These are phyloP conservation scores for Procavia capensis DNA, from an alignment of 2,113 vertebrate species.

Conservation along the genomic window DNA sequence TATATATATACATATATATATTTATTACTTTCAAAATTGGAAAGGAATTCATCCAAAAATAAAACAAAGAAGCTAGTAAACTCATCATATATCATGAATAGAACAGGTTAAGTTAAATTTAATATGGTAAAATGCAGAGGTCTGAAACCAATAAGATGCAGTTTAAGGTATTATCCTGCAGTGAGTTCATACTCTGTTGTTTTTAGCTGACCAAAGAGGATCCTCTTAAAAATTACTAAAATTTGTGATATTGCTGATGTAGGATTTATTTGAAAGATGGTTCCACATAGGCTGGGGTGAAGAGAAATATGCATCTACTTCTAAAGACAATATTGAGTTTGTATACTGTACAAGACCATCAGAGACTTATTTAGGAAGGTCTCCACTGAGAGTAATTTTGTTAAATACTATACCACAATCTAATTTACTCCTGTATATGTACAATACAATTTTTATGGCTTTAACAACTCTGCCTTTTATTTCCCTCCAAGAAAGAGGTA, in stretches of 20 bases:
- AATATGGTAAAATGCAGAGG: background rate
- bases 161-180: background rate
- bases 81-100: background rate
- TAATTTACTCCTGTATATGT: background rate
- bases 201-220: background rate
- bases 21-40: background rate
- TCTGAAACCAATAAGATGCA: background rate
- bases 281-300: background rate
- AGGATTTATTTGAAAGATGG: background rate
- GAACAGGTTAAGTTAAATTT: background rate
- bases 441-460: background rate
- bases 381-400: background rate
- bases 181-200: background rate
- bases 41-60: background rate
- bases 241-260: background rate
- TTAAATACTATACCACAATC: background rate
- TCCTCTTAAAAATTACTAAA: background rate
- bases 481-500: background rate
- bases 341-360: accelerated
- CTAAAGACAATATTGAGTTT: background rate
- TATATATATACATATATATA: accelerated
- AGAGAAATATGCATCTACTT: background rate
- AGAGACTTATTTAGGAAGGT: background rate
- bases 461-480: background rate
- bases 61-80: background rate